Evolutionary conservation across 2,797 vertebrate species (phyloP), one percentile per base, ranked within the genome.

Genomic region (Parambassis ranga): DNA sequence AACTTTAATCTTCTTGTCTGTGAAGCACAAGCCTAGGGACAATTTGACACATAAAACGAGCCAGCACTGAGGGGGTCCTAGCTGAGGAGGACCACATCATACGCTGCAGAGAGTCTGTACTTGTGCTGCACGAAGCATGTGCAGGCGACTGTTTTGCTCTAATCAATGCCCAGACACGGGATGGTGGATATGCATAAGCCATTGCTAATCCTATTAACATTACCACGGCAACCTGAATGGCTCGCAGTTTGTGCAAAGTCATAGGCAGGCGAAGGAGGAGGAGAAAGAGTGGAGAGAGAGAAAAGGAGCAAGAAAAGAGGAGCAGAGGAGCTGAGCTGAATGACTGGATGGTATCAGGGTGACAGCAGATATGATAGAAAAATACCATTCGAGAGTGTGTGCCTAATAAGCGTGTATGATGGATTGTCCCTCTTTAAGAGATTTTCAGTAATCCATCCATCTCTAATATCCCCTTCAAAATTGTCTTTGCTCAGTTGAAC

Each of bases 201-300:
- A 82, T 69, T 49, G 68, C 85, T 92, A 92, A 93, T 92, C 91
- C 90, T 90, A 91, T 92, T 92, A 91, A 87, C 90, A 90, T 91
- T 82, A 81, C 90, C 89, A 87, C 84, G 90, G 87, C 84, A 91
- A 92, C 90, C 83, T 89, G 87, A 86, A 87, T 86, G 87, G 78
- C 81, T 80, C 4, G 61, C 74, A 70, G 79, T 89, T 89, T 88
- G 77, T 74, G 81, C 86, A 85, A 85, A 87, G 83, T 90, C 90
- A 89, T 81, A 67, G 66, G 77, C 71, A 72, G 41, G 41, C 46
- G 58, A 56, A 57, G n/a, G 69, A 53, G 56, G 36, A 52, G 42
- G 68, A 61, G 39, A 76, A 32, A 57, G 77, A 38, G 41, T 57
- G 43, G 1, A 50, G 19, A 16, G 15, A 55, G 30, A 62, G 27